Percentiles rank a stretch among this genome's conserved stretches.
Conservation (phyloP, 2,797 vertebrate genomes). For the Pipistrellus nathusii region DNA sequence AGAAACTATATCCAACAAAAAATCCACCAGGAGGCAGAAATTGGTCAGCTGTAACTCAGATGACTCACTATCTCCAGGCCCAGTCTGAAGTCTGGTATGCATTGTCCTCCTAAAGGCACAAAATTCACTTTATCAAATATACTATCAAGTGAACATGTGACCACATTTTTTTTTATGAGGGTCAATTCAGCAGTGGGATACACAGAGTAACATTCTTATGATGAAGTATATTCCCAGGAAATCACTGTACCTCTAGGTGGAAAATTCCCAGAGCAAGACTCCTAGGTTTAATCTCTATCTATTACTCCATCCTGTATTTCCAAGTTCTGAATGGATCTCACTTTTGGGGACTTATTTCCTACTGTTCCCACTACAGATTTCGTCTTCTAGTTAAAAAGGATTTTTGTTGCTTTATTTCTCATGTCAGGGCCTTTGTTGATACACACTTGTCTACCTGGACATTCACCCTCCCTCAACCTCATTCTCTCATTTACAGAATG, state of each 20-base stretch:
- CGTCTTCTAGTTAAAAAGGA: slow-evolving; percentile 8
- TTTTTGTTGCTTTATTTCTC: slow-evolving; percentile 31
- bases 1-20: slow-evolving; percentile 99
- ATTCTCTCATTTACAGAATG: not conserved
- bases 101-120: slow-evolving; percentile 91
- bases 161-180: not conserved
- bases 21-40: slow-evolving; percentile 98
- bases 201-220: not conserved
- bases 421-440: not conserved
- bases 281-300: not conserved
- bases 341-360: not conserved
- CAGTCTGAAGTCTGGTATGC: slow-evolving; percentile 88
- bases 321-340: not conserved
- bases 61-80: slow-evolving; percentile 88
- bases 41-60: slow-evolving; percentile 93
- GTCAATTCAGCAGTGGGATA: not conserved
- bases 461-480: not conserved
- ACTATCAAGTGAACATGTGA: slow-evolving; percentile 17
- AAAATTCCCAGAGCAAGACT: slow-evolving; percentile 49
- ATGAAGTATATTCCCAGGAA: not conserved
- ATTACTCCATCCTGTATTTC: not conserved
- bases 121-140: slow-evolving; percentile 67
- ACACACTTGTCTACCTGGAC: not conserved
- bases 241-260: not conserved
- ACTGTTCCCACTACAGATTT: not conserved